A percentile compares a stretch with the other conserved stretches of the same genome.
These are phyloP conservation scores for Catharus ustulatus DNA, from an alignment of 2,797 vertebrate genomes.

Conservation along the genomic window DNA sequence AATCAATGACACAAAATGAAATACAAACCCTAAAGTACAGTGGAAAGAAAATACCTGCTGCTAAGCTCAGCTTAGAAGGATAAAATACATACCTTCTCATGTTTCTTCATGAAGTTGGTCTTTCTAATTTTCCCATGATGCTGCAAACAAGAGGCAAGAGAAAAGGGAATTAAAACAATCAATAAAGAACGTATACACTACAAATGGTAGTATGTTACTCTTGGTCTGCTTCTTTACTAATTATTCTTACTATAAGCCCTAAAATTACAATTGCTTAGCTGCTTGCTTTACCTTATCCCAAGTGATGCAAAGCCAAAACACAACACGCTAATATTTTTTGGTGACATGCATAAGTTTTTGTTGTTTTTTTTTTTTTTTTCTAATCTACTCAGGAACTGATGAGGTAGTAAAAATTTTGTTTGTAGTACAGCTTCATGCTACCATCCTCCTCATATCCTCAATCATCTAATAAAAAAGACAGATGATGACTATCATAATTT, in stretches of 20 bases:
- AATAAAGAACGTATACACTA: background rate
- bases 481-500: background rate
- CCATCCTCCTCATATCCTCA: background rate
- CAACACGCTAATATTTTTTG: background rate
- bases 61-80: background rate
- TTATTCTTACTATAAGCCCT: background rate
- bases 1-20: background rate
- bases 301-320: background rate
- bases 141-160: conserved; percentile 74
- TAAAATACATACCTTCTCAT: conserved; percentile 87
- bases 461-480: background rate
- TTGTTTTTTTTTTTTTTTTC: background rate
- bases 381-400: background rate
- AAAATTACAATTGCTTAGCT: background rate
- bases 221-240: background rate
- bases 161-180: background rate
- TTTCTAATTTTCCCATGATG: conserved; percentile 96
- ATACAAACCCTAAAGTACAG: background rate
- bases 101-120: conserved; percentile 93
- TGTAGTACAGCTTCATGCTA: background rate
- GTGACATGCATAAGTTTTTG: background rate
- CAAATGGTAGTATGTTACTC: background rate
- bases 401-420: background rate
- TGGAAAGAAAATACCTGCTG: background rate
- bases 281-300: background rate